Base-by-base conservation (phyloP, 2,797 vertebrate species). In the Cottoperca gobio region DNA sequence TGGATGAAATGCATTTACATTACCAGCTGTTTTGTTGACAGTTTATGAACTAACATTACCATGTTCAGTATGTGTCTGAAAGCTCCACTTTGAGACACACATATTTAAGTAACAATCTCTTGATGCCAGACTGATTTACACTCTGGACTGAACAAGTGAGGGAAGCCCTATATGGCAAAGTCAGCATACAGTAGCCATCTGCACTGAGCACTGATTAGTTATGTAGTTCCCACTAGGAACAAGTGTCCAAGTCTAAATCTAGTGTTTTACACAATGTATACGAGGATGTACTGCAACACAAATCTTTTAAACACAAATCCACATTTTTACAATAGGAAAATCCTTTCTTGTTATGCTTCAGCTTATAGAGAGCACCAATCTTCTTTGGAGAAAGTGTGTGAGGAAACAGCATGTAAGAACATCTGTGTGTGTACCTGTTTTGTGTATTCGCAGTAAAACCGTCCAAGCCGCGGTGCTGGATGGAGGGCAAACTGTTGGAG, bases 381-480 rank as follows among this genome's bases (percentile, higher is more conserved):
- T 33, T 8, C 31, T 33, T 33, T 33, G 31, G 31, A 8, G 33
- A n/a, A 33, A 33, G 31, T 8, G 33, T 31, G 31, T 33, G 31
- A 33, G 7, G 7, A 33, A 26, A 33, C 31, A 33, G 33, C 33
- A 1, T 33, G 31, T 33, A 33, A 33, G 31, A 33, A 21, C 48
- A 33, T 53, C 19, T 73, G 61, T 46, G 23, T 70, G 37, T 79
- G 21, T 65, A 35, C 76, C 17, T 73, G 17, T 48, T n/a, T 48
- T 65, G 12, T 77, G 6, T 49, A 9, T 69, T 49, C 23, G 42
- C 82, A 99, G 97, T 96, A 86, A 97, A 95, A 79, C 97, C 97
- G 1, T 97, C 97, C 5, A 97, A 97, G 83, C 97, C 97, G 1
- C 95, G 94, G 43, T 99, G 97, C 88, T 96, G 96, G 95, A 88